These are phyloP conservation scores for Homarus gammarus DNA, from an alignment of 2,888 invertebrate genomes.

Conservation along the genomic window DNA sequence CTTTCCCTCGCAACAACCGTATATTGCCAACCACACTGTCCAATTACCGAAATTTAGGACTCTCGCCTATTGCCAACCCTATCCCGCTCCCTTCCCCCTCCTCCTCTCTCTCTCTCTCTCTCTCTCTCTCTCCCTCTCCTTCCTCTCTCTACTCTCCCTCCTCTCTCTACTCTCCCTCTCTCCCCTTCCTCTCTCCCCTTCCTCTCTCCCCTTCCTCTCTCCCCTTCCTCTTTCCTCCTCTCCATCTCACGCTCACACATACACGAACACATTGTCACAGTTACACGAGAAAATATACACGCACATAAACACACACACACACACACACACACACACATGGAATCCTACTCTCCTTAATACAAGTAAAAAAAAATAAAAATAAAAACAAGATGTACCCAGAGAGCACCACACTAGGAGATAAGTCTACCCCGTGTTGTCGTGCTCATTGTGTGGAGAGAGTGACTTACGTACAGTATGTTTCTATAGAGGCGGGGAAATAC, in stretches of 20 bases:
- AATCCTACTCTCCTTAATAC: too few species aligned
- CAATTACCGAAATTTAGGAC: slow-evolving; percentile 46
- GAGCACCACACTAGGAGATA: too few species aligned
- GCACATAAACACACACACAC: not conserved
- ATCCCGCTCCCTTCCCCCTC: slow-evolving; percentile 12
- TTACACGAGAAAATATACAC: slow-evolving; percentile 22
- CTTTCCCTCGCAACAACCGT: not conserved
- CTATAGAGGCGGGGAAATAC: too few species aligned
- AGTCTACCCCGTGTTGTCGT: too few species aligned
- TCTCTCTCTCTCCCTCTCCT: slow-evolving; percentile 10
- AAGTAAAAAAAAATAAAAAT: too few species aligned
- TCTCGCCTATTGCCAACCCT: slow-evolving; percentile 15
- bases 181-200: not conserved
- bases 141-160: not conserved
- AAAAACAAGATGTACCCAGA: too few species aligned
- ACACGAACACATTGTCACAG: slow-evolving; percentile 7
- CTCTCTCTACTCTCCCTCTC: not conserved
- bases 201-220: not conserved
- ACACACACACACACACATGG: slow-evolving; percentile 7
- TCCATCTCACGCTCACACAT: slow-evolving; percentile 26
- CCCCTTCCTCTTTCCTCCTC: slow-evolving; percentile 31
- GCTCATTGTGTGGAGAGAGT: too few species aligned
- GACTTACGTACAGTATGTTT: too few species aligned
- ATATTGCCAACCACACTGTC: slow-evolving; percentile 26
- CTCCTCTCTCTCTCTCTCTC: slow-evolving; percentile 13